Base-by-base conservation (phyloP, 1,140 invertebrate species). In the Chironomus tepperi region DNA sequence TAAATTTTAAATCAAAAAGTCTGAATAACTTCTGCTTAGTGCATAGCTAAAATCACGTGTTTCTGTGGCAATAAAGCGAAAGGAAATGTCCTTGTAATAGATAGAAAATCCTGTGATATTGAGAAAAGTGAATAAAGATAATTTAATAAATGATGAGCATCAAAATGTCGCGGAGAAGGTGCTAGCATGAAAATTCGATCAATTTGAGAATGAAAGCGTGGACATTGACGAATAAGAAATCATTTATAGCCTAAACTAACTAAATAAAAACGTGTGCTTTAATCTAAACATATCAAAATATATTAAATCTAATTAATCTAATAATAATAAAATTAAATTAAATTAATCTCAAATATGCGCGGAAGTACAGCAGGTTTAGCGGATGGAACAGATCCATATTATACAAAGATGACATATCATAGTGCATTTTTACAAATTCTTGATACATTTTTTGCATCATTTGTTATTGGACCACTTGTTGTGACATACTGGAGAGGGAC, bases 401-500 rank as follows among this genome's bases (percentile, higher is more conserved):
- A 81, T 78, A 81, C 83, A 78, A 81, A 83, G 77, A 83, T 81
- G 79, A 78, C 83, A 79, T 77, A 82, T 74, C 86, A 89, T 80
- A 85, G 88, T 77, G 83, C 85, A 1, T 82, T 91, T 7, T 84
- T 93, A 18, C 87, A 87, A 12, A 78, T 90, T 70, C 81, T 93
- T 65, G 93, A 95, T 80, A 85, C 86, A 12, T 77, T 90, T 15
- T 86, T 95, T 78, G 90, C 92, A 6, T 87, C 89, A 70, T 79
- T 87, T 0, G 84, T 95, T 10, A 87, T 93, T 7, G 89, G 90
- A 0, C 93, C 93, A 8, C 87, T 89, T 9, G 92, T 94, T 1
- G 91, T 95, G 8, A 87, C 88, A 72, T 95, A 94, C 79, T 95
- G 93, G 93, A 85, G 93, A 42, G 91, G 92, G 73, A 92, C 91